Percentiles rank a stretch among this genome's conserved stretches.
Evolutionary conservation across 2,797 vertebrate genomes (phyloP).

Genomic region (Phataginus tetradactyla): DNA sequence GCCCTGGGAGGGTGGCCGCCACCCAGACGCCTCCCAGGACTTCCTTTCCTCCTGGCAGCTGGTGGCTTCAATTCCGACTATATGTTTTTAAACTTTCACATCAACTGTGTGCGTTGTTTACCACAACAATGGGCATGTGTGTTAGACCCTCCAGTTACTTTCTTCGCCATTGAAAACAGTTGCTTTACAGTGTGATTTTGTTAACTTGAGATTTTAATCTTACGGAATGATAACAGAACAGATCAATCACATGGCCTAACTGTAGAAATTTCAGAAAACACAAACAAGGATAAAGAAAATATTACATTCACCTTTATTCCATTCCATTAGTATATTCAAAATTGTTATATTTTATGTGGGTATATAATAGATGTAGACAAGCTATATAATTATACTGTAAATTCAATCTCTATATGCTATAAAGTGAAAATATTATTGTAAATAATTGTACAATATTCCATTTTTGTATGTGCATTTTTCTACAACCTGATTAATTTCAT

Average conservation of each 20-base stretch:
- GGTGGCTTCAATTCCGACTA: not conserved
- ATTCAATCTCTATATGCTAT: not conserved
- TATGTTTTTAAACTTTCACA: not conserved
- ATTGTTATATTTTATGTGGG: not conserved
- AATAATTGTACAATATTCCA: constrained; percentile 19
- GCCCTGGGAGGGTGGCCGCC: not conserved
- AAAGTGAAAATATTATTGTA: constrained; percentile 37
- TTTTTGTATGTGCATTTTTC: not conserved
- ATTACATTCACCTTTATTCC: constrained; percentile 14
- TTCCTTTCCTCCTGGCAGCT: not conserved
- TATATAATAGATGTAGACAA: not conserved
- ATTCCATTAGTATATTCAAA: not conserved
- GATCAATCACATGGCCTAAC: not conserved
- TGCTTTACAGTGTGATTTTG: not conserved
- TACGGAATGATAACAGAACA: not conserved
- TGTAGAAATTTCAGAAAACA: constrained; percentile 39
- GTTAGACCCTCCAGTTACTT: not conserved
- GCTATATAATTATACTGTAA: not conserved
- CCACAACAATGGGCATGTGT: rapidly evolving
- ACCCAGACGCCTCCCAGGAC: not conserved
- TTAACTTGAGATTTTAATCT: not conserved
- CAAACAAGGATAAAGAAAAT: constrained; percentile 20
- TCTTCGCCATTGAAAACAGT: not conserved
- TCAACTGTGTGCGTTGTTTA: not conserved
- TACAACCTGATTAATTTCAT: not conserved